Percentiles rank a stretch among this genome's conserved stretches.
phyloP scores from a whole-genome alignment of 2,888 invertebrate genomes.

The Callimorpha dominula region DNA sequence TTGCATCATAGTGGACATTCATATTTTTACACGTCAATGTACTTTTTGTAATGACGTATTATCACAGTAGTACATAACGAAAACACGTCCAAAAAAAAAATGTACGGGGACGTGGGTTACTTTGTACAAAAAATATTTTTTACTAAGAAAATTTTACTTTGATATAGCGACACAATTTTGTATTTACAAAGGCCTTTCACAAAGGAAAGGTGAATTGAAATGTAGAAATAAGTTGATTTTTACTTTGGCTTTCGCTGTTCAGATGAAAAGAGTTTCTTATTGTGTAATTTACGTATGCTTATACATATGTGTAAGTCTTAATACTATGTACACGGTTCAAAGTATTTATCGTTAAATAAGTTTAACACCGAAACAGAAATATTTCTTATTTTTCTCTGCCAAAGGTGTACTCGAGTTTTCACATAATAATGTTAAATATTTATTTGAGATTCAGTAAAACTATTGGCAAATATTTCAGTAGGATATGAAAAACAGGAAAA shows the following conservation, averaged over 20 bases:
- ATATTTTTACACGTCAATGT: neutral
- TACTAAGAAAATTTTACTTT: slow-evolving; percentile 29
- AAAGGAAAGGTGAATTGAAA: slow-evolving; percentile 35
- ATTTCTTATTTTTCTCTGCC: neutral
- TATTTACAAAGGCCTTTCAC: slow-evolving; percentile 24
- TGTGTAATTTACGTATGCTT: slow-evolving; percentile 1
- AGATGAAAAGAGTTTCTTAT: neutral
- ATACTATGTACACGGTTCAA: neutral
- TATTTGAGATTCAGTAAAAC: too few species aligned
- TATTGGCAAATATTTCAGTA: too few species aligned
- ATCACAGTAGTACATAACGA: neutral
- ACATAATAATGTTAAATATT: too few species aligned
- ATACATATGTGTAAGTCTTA: neutral
- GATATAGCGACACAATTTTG: slow-evolving; percentile 29
- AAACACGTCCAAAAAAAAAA: slow-evolving; percentile 13
- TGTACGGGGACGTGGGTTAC: slow-evolving; percentile 5
- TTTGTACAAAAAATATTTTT: slow-evolving; percentile 23
- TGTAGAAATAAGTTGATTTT: slow-evolving; percentile 8
- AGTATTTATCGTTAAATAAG: neutral
- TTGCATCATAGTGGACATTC: too few species aligned
- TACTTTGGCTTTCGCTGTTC: slow-evolving; percentile 3
- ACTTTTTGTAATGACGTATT: neutral
- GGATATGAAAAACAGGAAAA: too few species aligned
- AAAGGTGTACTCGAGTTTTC: neutral
- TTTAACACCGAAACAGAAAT: neutral